Evolutionary conservation across 1,140 invertebrate genomes (phyloP).

Genomic region (Pogonomyrmex barbatus): DNA sequence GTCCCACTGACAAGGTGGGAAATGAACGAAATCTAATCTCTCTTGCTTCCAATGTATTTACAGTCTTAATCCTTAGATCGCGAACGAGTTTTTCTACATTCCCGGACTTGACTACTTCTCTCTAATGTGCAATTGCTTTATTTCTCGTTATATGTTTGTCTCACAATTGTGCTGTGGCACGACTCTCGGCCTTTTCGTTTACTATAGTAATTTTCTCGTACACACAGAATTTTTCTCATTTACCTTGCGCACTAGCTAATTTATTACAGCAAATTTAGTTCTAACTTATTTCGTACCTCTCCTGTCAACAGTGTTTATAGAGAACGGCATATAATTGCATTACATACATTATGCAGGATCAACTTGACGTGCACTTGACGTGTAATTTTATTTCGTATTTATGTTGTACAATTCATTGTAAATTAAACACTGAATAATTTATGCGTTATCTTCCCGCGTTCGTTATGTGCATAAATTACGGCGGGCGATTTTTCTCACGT

Average conservation of each 20-base stretch:
- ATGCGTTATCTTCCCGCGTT: neutral
- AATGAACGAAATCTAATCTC: constrained; percentile 43
- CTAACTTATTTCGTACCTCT: neutral
- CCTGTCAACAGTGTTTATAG: neutral
- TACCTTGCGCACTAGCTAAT: neutral
- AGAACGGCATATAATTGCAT: constrained; percentile 1
- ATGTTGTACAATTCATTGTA: constrained; percentile 7
- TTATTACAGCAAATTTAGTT: neutral
- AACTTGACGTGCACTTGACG: neutral
- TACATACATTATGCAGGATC: constrained; percentile 20
- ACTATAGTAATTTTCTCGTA: neutral
- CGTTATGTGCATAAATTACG: constrained; percentile 11
- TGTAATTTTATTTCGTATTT: constrained; percentile 46
- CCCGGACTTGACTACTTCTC: neutral
- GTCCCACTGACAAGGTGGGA: constrained; percentile 17
- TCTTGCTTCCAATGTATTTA: constrained; percentile 28
- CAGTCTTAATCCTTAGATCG: constrained; percentile 9
- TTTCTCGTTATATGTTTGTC: neutral
- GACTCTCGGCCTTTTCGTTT: neutral
- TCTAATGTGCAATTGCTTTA: constrained; percentile 7
- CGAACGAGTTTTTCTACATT: neutral
- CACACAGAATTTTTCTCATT: neutral
- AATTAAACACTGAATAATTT: constrained; percentile 45
- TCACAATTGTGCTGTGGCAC: neutral
- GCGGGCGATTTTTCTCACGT: constrained; percentile 7